phyloP scores from a whole-genome alignment of 2,113 vertebrate species.

The Hystrix brachyura region DNA sequence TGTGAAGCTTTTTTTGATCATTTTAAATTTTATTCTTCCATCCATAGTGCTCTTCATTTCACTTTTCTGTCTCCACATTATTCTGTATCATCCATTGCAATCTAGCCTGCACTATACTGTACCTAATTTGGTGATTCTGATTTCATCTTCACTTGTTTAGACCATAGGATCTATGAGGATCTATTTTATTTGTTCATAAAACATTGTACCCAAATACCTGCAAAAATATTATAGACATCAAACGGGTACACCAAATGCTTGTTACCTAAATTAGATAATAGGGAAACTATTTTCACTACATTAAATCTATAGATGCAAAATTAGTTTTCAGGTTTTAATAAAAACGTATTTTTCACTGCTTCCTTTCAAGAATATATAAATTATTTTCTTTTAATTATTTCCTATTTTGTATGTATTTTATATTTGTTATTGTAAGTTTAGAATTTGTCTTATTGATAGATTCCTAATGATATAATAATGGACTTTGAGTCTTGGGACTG shows the following conservation, averaged over 20 bases:
- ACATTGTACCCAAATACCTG: background rate
- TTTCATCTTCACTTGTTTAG: background rate
- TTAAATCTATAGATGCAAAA: background rate
- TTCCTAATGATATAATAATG: background rate
- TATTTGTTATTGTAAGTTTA: background rate
- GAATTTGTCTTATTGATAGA: background rate
- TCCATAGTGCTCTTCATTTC: background rate
- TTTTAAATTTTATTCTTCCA: background rate
- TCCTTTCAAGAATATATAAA: background rate
- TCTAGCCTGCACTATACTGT: background rate
- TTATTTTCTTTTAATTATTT: background rate
- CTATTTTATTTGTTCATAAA: background rate
- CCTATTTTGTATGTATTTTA: background rate
- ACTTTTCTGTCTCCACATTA: background rate
- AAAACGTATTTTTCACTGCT: background rate
- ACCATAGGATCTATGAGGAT: background rate
- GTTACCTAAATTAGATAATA: background rate
- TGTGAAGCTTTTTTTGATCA: background rate
- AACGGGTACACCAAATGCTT: background rate
- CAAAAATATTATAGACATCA: background rate
- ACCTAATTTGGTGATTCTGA: background rate
- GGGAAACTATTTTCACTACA: background rate
- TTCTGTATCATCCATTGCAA: background rate
- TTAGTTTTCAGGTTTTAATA: background rate
- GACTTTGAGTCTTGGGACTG: background rate